phyloP scores from a whole-genome alignment of 2,113 vertebrate genomes.

The Rattus rattus region DNA sequence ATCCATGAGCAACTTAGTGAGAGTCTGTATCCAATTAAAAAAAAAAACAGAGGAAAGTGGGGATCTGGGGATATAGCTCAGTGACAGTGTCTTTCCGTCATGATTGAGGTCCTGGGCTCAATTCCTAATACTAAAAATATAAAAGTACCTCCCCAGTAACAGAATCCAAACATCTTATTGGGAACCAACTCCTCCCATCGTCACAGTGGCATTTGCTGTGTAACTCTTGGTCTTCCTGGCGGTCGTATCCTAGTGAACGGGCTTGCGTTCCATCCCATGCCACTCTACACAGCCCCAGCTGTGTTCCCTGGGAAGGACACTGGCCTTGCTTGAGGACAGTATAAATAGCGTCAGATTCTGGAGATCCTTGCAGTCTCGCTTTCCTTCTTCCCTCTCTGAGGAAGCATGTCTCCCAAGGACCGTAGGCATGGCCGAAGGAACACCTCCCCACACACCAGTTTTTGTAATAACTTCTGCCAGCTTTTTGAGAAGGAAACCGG shows the following conservation, averaged over 20 bases:
- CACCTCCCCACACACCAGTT: too few relatives aligned
- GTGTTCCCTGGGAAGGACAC: neutral
- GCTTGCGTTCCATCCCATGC: fast-evolving
- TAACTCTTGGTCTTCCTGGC: fast-evolving
- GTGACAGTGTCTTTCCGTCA: neutral
- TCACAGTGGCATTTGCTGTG: neutral
- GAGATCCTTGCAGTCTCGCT: neutral
- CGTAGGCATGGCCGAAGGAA: neutral
- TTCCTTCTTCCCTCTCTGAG: neutral
- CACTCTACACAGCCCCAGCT: neutral
- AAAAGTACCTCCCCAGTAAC: neutral
- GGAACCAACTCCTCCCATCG: neutral
- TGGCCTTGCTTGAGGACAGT: neutral
- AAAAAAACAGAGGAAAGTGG: too few relatives aligned
- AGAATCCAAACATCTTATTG: neutral
- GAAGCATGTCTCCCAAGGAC: neutral
- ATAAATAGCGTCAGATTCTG: neutral
- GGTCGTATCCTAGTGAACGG: too few relatives aligned
- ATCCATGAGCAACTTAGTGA: neutral
- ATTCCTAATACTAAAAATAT: neutral
- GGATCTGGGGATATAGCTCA: neutral
- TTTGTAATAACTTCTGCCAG: neutral
- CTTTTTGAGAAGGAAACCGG: neutral
- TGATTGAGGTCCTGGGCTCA: neutral
- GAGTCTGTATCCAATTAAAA: neutral